Percentiles rank a stretch among this genome's conserved stretches.
Evolutionary conservation across 2,113 vertebrate genomes (phyloP).

Genomic region (Scomber colias): DNA sequence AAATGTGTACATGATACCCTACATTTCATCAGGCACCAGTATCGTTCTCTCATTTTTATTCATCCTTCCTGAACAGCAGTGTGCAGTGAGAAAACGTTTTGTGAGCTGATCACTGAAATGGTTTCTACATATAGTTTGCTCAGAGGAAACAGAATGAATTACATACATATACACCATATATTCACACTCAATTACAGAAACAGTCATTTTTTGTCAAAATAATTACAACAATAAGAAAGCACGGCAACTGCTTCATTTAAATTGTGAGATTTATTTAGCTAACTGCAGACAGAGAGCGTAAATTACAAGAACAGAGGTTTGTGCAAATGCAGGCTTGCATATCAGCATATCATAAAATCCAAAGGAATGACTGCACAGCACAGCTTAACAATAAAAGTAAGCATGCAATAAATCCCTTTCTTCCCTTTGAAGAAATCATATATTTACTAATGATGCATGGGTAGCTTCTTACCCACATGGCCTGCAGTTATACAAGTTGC

Average conservation of each 20-base stretch:
- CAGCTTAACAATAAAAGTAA: constrained; percentile 75
- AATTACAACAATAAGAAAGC: constrained; percentile 20
- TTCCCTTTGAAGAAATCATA: constrained; percentile 61
- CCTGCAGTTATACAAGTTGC: constrained; percentile 48
- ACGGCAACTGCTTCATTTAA: constrained; percentile 55
- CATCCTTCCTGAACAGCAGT: not conserved
- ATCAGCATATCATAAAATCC: constrained; percentile 76
- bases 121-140: not conserved
- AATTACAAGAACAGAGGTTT: constrained; percentile 78
- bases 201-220: not conserved
- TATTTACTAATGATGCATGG: constrained; percentile 46
- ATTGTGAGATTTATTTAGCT: constrained; percentile 79
- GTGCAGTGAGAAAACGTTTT: constrained; percentile 2
- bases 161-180: not conserved
- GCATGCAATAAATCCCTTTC: constrained; percentile 82
- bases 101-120: constrained; percentile 4
- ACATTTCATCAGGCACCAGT: constrained; percentile 35
- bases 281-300: constrained; percentile 74
- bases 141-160: not conserved
- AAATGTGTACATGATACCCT: constrained; percentile 44
- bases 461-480: constrained; percentile 38
- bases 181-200: not conserved
- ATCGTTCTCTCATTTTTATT: constrained; percentile 4
- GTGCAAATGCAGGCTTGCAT: constrained; percentile 78
- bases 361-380: constrained; percentile 78